Conservation (phyloP, 2,113 vertebrate genomes). For the Elephantulus edwardii region DNA sequence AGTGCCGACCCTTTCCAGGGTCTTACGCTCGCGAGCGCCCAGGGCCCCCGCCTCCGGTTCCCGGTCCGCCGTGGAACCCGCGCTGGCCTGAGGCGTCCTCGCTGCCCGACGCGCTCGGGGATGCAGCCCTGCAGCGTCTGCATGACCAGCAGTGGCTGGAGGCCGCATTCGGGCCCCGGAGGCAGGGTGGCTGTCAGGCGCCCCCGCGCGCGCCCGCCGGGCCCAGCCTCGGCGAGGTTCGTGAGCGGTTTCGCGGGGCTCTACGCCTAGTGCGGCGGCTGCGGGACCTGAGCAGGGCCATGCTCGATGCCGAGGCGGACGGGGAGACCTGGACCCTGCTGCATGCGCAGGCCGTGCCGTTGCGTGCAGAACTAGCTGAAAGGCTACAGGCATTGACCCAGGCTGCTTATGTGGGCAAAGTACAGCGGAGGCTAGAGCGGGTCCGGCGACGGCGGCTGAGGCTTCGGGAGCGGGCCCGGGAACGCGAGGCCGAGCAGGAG, state of each 20-base stretch:
- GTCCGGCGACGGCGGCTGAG: slow-evolving; percentile 84
- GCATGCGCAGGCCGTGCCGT: slow-evolving; percentile 50
- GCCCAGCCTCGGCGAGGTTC: slow-evolving; percentile 71
- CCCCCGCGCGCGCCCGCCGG: background rate
- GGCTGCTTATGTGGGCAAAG: slow-evolving; percentile 64
- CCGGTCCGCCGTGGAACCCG: slow-evolving; percentile 65
- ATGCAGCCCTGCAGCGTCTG: slow-evolving; percentile 67
- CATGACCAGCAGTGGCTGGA: slow-evolving; percentile 78
- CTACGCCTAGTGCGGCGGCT: slow-evolving; percentile 83
- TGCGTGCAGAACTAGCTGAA: slow-evolving; percentile 76
- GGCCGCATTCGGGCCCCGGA: slow-evolving; percentile 45
- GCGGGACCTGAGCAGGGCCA: slow-evolving; percentile 73
- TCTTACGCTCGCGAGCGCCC: slow-evolving; percentile 55
- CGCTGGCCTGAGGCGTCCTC: slow-evolving; percentile 66
- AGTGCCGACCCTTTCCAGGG: slow-evolving; percentile 59
- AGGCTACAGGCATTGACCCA: slow-evolving; percentile 79
- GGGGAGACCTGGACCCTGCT: slow-evolving; percentile 80
- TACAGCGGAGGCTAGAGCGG: slow-evolving; percentile 79
- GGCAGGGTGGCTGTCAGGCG: background rate
- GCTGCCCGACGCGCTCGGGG: slow-evolving; percentile 68
- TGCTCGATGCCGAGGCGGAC: slow-evolving; percentile 81
- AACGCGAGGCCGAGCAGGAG: slow-evolving; percentile 77
- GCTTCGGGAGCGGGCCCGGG: slow-evolving; percentile 77
- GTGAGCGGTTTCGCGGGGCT: slow-evolving; percentile 77
- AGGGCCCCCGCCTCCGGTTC: slow-evolving; percentile 58